Percentiles rank a stretch among this genome's conserved stretches.
Conservation (phyloP, 2,888 invertebrate species). For the Octonoba sinensis region DNA sequence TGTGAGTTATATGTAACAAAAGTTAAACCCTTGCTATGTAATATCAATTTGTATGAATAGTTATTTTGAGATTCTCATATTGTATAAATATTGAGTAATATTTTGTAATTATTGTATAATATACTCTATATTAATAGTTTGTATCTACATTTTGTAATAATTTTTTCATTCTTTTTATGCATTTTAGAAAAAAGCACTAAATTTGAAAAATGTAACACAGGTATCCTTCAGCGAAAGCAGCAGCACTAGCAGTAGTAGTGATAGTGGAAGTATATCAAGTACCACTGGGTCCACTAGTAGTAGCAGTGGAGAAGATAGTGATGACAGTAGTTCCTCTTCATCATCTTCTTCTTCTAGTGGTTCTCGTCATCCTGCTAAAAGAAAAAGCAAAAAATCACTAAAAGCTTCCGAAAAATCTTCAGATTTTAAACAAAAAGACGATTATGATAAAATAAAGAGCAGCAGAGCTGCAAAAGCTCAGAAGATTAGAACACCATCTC, state of each 20-base stretch:
- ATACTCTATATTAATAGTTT: too few species aligned
- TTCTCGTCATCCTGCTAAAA: constrained; percentile 27
- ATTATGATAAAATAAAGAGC: constrained; percentile 56
- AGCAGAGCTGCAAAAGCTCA: constrained; percentile 32
- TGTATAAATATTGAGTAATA: too few species aligned
- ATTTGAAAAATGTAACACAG: constrained; percentile 9
- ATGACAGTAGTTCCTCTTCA: constrained; percentile 54
- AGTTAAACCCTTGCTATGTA: too few species aligned
- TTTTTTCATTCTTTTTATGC: too few species aligned
- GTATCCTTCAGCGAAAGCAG: constrained; percentile 62
- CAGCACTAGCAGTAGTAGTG: constrained; percentile 57
- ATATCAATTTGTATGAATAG: too few species aligned
- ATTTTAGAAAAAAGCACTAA: too few species aligned
- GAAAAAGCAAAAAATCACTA: constrained; percentile 35
- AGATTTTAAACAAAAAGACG: constrained; percentile 32
- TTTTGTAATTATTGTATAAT: too few species aligned
- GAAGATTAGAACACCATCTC: constrained; percentile 32
- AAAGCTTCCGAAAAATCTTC: constrained; percentile 13
- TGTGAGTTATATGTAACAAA: too few species aligned
- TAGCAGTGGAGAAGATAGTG: constrained; percentile 62
- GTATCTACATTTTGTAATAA: too few species aligned
- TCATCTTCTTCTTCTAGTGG: constrained; percentile 61
- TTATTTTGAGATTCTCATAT: too few species aligned
- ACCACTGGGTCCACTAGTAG: constrained; percentile 51
- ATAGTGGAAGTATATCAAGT: constrained; percentile 57